Conservation (phyloP, 2,797 vertebrate species). For the Scomberomorus guttatus region DNA sequence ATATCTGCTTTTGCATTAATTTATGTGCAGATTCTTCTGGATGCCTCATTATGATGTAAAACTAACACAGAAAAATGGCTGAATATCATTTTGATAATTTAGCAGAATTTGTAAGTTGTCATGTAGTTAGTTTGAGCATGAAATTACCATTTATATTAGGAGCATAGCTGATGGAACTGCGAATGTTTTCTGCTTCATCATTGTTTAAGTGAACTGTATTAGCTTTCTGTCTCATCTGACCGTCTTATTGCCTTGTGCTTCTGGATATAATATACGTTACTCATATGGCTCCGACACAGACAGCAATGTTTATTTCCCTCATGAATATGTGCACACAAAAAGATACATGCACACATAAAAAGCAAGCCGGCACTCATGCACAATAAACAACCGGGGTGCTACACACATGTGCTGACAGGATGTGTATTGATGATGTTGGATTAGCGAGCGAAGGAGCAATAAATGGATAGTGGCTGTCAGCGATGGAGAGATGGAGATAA, state of each 20-base stretch:
- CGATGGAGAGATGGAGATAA: constrained; percentile 64
- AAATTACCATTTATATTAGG: constrained; percentile 21
- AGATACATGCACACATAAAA: constrained; percentile 31
- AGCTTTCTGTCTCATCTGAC: constrained; percentile 57
- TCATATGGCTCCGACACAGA: constrained; percentile 64
- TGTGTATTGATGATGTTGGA: constrained; percentile 67
- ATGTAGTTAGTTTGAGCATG: not conserved
- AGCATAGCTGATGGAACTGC: constrained; percentile 24
- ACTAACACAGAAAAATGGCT: not conserved
- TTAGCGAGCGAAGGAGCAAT: constrained; percentile 63
- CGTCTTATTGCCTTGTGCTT: constrained; percentile 74
- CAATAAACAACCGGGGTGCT: constrained; percentile 60
- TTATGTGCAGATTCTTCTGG: not conserved
- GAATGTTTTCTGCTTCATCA: constrained; percentile 59
- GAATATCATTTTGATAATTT: not conserved
- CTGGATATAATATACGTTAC: constrained; percentile 75
- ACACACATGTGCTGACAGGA: constrained; percentile 66
- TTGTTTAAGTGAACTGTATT: constrained; percentile 65
- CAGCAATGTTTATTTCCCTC: constrained; percentile 76
- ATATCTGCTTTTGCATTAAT: not conserved
- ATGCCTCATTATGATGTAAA: not conserved
- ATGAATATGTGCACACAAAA: constrained; percentile 61
- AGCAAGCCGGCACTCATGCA: not conserved
- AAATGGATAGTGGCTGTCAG: constrained; percentile 74
- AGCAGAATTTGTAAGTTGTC: not conserved